phyloP scores from a whole-genome alignment of 2,888 invertebrate species.

The Pseudoips prasinana region DNA sequence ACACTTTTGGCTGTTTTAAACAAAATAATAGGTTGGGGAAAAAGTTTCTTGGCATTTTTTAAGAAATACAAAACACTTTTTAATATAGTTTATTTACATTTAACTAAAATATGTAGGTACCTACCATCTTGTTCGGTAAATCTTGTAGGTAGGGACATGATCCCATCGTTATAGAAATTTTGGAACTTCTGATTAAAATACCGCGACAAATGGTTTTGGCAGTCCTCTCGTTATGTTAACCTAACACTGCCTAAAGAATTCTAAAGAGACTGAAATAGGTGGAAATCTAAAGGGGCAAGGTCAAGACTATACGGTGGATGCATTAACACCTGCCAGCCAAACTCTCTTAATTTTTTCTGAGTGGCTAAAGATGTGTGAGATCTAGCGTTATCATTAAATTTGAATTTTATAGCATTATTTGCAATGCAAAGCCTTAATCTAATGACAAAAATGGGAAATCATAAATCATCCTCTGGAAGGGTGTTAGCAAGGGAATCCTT shows the following conservation, averaged over 20 bases:
- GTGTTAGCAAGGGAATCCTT: too few relatives aligned
- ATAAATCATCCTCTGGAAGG: too few relatives aligned
- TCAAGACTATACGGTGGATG: constrained; percentile 3
- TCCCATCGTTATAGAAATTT: background rate
- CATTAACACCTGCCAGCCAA: constrained; percentile 12
- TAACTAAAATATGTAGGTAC: too few relatives aligned
- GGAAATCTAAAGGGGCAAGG: constrained; percentile 3
- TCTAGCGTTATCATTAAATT: constrained; percentile 5
- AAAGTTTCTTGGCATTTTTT: background rate
- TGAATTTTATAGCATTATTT: too few relatives aligned
- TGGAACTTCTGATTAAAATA: constrained; percentile 3
- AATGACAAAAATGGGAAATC: too few relatives aligned
- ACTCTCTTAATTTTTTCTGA: constrained; percentile 11
- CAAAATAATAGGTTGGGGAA: too few relatives aligned
- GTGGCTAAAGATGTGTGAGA: constrained; percentile 9
- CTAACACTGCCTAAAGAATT: too few relatives aligned
- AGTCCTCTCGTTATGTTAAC: constrained; percentile 1
- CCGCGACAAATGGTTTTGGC: constrained; percentile 3
- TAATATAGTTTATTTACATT: too few relatives aligned
- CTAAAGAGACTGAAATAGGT: constrained; percentile 3
- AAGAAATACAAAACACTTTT: background rate
- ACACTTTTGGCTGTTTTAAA: too few relatives aligned
- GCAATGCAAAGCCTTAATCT: too few relatives aligned
- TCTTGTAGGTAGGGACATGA: background rate
- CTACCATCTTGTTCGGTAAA: too few relatives aligned